These are phyloP conservation scores for Lydus trimaculatus DNA, from an alignment of 2,888 invertebrate genomes.

Conservation along the genomic window DNA sequence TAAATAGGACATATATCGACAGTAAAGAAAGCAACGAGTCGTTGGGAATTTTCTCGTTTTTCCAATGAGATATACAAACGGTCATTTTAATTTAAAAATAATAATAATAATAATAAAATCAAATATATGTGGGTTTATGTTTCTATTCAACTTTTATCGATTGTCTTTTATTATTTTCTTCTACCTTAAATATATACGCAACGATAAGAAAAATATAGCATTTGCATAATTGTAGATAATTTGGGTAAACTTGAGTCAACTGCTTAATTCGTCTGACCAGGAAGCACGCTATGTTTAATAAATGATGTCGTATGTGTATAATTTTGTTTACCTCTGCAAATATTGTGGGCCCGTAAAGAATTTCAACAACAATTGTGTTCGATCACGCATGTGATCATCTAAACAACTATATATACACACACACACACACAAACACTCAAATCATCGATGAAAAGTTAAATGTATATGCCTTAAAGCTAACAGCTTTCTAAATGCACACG, in stretches of 20 bases:
- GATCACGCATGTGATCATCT: slow-evolving; percentile 19
- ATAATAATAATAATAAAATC: too few species aligned
- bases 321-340: slow-evolving; percentile 32
- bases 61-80: slow-evolving; percentile 1
- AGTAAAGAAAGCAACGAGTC: slow-evolving; percentile 11
- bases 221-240: slow-evolving; percentile 31
- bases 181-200: background rate
- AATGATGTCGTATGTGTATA: slow-evolving; percentile 22
- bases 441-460: slow-evolving; percentile 1
- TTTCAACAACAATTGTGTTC: slow-evolving; percentile 16
- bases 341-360: slow-evolving; percentile 24
- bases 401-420: background rate
- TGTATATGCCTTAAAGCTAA: slow-evolving; percentile 6
- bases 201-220: slow-evolving; percentile 18
- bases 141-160: slow-evolving; percentile 16
- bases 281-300: slow-evolving; percentile 30
- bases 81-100: slow-evolving; percentile 14
- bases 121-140: too few species aligned
- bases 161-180: slow-evolving; percentile 9
- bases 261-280: slow-evolving; percentile 23
- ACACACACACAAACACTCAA: background rate
- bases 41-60: background rate
- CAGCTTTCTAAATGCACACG: slow-evolving; percentile 3
- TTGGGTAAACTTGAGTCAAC: slow-evolving; percentile 17
- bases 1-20: slow-evolving; percentile 25